Conservation (phyloP, 2,888 invertebrate genomes). For the Psococerastis gibbosa region DNA sequence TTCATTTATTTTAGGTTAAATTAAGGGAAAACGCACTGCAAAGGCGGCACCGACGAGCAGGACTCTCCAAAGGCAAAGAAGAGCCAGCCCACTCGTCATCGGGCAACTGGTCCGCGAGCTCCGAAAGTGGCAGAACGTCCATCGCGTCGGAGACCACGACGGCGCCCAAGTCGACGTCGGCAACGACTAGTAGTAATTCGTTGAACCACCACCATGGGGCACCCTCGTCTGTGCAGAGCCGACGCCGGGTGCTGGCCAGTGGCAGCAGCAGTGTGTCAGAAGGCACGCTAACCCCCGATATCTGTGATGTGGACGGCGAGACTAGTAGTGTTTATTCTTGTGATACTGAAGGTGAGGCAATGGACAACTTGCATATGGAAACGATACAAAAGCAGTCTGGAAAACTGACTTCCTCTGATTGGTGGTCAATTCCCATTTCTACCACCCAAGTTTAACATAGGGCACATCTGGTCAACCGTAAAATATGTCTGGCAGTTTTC, state of each 20-base stretch:
- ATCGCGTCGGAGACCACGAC: slow-evolving; percentile 64
- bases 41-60: slow-evolving; percentile 28
- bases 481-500: too few relatives aligned
- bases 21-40: slow-evolving; percentile 3
- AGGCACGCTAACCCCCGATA: slow-evolving; percentile 16
- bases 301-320: slow-evolving; percentile 14
- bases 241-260: slow-evolving; percentile 35
- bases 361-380: too few relatives aligned
- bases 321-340: slow-evolving; percentile 60
- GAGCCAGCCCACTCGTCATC: slow-evolving; percentile 68
- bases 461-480: too few relatives aligned
- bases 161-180: slow-evolving; percentile 46
- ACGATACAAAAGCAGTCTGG: too few relatives aligned
- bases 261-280: slow-evolving; percentile 21
- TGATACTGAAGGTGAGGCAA: slow-evolving; percentile 78
- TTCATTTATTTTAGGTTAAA: neutral
- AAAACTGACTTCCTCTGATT: too few relatives aligned
- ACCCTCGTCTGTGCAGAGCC: slow-evolving; percentile 47
- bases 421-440: too few relatives aligned
- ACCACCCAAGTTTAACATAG: too few relatives aligned
- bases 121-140: slow-evolving; percentile 69
- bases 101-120: slow-evolving; percentile 90
- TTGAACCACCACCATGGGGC: slow-evolving; percentile 36
- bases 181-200: slow-evolving; percentile 49
- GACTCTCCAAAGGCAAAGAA: slow-evolving; percentile 47